A percentile compares a stretch with the other conserved stretches of the same genome.
These are phyloP conservation scores for Syngnathus floridae DNA, from an alignment of 2,113 vertebrate species.

Conservation along the genomic window DNA sequence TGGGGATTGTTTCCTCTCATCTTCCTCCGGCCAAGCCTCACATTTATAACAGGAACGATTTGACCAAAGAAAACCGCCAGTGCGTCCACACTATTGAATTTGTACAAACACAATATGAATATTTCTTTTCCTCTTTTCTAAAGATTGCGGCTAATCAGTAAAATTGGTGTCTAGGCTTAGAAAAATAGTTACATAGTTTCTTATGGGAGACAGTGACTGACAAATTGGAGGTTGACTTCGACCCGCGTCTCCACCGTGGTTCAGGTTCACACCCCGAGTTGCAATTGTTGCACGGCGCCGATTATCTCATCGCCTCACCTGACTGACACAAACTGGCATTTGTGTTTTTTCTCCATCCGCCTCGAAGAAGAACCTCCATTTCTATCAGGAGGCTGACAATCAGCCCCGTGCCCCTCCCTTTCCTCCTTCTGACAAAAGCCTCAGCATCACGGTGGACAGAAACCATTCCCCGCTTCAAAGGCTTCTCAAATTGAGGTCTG, in stretches of 20 bases:
- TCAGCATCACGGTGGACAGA: conserved; percentile 47
- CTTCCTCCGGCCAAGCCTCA: conserved; percentile 13
- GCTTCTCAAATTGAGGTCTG: conserved; percentile 62
- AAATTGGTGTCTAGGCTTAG: background rate
- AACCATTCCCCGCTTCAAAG: conserved; percentile 64
- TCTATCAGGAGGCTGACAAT: conserved; percentile 40
- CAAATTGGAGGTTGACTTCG: too few species aligned
- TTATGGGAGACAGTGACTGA: too few species aligned
- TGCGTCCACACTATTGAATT: background rate
- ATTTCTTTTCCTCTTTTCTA: background rate
- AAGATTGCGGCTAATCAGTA: too few species aligned
- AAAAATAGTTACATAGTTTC: background rate
- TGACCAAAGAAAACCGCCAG: conserved; percentile 7
- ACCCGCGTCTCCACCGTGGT: background rate
- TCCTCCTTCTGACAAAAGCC: conserved; percentile 34
- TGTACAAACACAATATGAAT: background rate
- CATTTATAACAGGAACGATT: background rate
- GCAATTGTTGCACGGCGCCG: background rate
- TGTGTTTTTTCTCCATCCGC: conserved; percentile 22
- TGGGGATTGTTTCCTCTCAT: conserved; percentile 13
- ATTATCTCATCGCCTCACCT: background rate
- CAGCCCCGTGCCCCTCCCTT: conserved; percentile 15
- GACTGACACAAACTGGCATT: conserved; percentile 15
- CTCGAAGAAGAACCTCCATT: conserved; percentile 27
- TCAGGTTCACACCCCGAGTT: background rate